Percentiles rank a stretch among this genome's conserved stretches.
Conservation (phyloP, 2,888 invertebrate genomes). For the Rhorus exstirpatorius region DNA sequence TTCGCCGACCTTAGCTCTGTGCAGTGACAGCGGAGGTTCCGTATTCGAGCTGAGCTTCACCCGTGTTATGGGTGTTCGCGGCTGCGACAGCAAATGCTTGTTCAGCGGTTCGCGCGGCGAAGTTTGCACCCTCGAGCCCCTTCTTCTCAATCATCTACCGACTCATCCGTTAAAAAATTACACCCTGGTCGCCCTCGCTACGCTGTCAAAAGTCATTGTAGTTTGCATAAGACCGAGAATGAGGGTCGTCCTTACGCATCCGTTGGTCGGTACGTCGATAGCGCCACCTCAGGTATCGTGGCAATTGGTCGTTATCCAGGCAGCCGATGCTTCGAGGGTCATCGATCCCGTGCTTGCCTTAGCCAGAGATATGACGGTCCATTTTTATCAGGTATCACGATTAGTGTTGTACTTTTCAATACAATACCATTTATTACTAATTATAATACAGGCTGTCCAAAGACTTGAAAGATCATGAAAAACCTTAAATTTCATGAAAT, state of each 20-base stretch:
- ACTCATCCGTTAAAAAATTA: slow-evolving; percentile 91
- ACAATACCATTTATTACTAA: too few relatives aligned
- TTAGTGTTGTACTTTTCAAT: too few relatives aligned
- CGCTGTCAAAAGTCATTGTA: slow-evolving; percentile 95
- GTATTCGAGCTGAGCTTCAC: slow-evolving; percentile 97
- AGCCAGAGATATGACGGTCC: slow-evolving; percentile 93
- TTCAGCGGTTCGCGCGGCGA: slow-evolving; percentile 99
- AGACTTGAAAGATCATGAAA: too few relatives aligned
- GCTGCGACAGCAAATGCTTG: slow-evolving; percentile 96
- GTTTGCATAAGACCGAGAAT: slow-evolving; percentile 93
- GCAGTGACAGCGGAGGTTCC: slow-evolving; percentile 97
- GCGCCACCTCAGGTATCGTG: slow-evolving; percentile 96
- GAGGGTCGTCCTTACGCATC: slow-evolving; percentile 92
- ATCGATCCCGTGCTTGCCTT: slow-evolving; percentile 96
- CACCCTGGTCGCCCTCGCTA: slow-evolving; percentile 96
- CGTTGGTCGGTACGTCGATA: slow-evolving; percentile 90
- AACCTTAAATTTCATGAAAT: too few relatives aligned
- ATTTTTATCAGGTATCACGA: slow-evolving; percentile 93
- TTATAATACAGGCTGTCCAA: too few relatives aligned
- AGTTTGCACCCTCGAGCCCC: slow-evolving; percentile 92
- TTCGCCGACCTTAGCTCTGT: slow-evolving; percentile 91
- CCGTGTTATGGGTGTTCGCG: slow-evolving; percentile 94
- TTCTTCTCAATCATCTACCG: slow-evolving; percentile 88
- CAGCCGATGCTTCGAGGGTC: slow-evolving; percentile 89
- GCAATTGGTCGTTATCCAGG: slow-evolving; percentile 95